Base-by-base conservation (phyloP, 2,888 invertebrate species). In the Ornithoptera priamus region DNA sequence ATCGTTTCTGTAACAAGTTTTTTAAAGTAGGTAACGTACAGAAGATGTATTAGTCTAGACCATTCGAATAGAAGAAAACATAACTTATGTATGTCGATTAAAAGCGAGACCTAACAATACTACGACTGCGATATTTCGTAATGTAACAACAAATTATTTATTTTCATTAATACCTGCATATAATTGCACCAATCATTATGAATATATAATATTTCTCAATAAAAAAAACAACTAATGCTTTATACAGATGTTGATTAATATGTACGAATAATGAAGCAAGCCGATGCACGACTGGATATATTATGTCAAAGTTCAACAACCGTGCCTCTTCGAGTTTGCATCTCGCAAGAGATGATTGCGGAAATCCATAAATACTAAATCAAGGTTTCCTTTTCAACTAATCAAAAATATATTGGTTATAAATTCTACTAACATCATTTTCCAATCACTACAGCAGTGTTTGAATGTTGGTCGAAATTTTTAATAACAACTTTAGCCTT, bases 241-340 rank as follows among this genome's bases (percentile, higher is more conserved):
- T 7, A 53, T 53, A 5, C n/a, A n/a, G n/a, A 53, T 6, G n/a
- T 53, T 53, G 18, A 53, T 53, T 53, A 53, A 53, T 61, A 61
- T 39, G 12, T 18, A n/a, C n/a, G n/a, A 61, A 61, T 6, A 61
- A n/a, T 61, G n/a, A 61, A n/a, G 20, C 36, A 36, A 61, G 36
- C 17, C 8, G 53, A 56, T 67, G 70, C 56, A 42, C 56, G 39
- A 64, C 36, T 67, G 63, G 80, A 77, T 81, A 80, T 81, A 80
- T 80, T 86, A 91, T 87, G 87, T 82, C 85, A 84, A 85, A 91
- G 92, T 88, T 91, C 86, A 88, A 78, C 80, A 78, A 77, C 80
- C 78, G 77, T 85, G 87, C 88, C 84, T 85, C 86, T 88, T 88
- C 74, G 78, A 75, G 74, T 75, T 76, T 73, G 78, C 80, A 81